Evolutionary conservation across 2,888 invertebrate genomes (phyloP).

Genomic region (Ennomos erosarius): DNA sequence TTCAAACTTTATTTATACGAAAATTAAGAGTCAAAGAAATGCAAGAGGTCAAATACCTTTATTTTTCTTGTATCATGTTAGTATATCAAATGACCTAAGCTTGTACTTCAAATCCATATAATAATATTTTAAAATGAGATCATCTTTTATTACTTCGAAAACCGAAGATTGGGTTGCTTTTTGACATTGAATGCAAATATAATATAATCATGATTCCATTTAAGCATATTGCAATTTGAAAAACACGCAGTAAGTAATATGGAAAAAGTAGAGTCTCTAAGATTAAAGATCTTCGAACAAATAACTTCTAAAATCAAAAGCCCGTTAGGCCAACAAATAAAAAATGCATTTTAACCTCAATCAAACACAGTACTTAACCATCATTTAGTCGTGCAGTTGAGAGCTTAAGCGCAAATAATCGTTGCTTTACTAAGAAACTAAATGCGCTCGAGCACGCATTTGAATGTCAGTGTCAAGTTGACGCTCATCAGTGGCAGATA

Average conservation of each 20-base stretch:
- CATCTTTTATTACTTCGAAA: constrained; percentile 36
- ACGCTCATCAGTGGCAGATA: constrained; percentile 55
- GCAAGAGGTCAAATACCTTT: background rate
- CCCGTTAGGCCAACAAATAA: background rate
- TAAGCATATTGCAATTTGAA: background rate
- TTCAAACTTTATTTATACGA: too few relatives aligned
- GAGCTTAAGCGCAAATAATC: constrained; percentile 11
- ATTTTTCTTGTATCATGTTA: background rate
- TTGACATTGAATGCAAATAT: constrained; percentile 13
- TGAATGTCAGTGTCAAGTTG: constrained; percentile 54
- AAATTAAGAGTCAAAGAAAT: too few relatives aligned
- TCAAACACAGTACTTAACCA: constrained; percentile 6
- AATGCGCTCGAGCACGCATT: constrained; percentile 42
- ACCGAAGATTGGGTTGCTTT: constrained; percentile 30
- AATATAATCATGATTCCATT: constrained; percentile 13
- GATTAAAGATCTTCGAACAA: too few relatives aligned
- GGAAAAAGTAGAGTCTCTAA: too few relatives aligned
- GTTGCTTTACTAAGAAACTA: constrained; percentile 47
- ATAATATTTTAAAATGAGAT: constrained; percentile 34
- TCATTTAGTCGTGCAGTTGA: constrained; percentile 12
- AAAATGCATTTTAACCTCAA: background rate
- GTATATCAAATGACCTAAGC: constrained; percentile 10
- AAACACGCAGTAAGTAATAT: too few relatives aligned
- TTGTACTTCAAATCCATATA: constrained; percentile 28
- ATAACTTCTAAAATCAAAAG: too few relatives aligned